A percentile compares a stretch with the other conserved stretches of the same genome.
These are phyloP conservation scores for Apodemia hepburni DNA, from an alignment of 2,888 invertebrate genomes.

Conservation along the genomic window DNA sequence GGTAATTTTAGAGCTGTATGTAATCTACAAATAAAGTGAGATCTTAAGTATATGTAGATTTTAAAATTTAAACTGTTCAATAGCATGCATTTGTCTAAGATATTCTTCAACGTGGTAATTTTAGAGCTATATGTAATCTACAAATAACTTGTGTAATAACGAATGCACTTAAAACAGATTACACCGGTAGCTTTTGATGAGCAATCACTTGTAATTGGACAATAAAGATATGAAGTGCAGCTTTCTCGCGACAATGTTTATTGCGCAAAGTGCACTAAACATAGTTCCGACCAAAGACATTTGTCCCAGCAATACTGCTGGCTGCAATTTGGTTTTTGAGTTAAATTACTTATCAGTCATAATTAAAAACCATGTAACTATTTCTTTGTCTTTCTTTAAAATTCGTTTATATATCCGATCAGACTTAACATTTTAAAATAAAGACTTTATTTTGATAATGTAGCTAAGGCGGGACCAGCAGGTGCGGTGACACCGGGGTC, in stretches of 20 bases:
- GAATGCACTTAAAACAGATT: slow-evolving; percentile 1
- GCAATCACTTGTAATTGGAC: slow-evolving; percentile 8
- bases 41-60: background rate
- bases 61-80: background rate
- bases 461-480: too few relatives aligned
- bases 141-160: background rate
- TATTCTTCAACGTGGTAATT: background rate
- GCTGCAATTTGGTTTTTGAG: background rate
- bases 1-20: too few relatives aligned
- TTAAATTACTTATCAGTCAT: background rate
- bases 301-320: background rate
- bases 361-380: background rate
- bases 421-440: too few relatives aligned
- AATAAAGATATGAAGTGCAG: slow-evolving; percentile 9
- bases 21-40: too few relatives aligned
- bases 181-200: slow-evolving; percentile 9
- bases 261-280: slow-evolving; percentile 1
- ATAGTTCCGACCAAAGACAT: slow-evolving; percentile 1
- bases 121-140: background rate
- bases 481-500: too few relatives aligned
- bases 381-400: too few relatives aligned
- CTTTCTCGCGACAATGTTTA: slow-evolving; percentile 7
- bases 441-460: too few relatives aligned
- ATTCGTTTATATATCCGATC: too few relatives aligned
- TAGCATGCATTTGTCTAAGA: background rate